Evolutionary conservation across 2,888 invertebrate species (phyloP), one percentile per base, ranked within the genome.

Genomic region (Girardia tigrina): DNA sequence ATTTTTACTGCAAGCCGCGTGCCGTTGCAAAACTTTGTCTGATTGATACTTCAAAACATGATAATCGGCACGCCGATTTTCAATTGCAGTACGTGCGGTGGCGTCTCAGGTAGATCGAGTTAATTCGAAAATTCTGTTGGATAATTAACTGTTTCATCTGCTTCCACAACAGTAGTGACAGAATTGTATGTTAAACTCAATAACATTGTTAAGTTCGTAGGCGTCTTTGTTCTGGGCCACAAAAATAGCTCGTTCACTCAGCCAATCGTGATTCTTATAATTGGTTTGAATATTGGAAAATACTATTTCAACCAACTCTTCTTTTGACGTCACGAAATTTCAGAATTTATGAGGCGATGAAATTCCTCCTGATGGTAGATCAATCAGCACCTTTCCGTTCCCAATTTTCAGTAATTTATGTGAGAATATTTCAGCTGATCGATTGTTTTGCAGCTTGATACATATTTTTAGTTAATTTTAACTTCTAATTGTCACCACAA

Each of bases 241-340:
- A 27, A 80, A 70, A 77, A 80, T 80, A 72, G 78, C 77, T 74
- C 78, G 27, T 42, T 78, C 77, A 71, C 73, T 28, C 29, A 80
- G 69, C 79, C 76, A 75, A 76, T 77, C 71, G 6, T 8, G 6
- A 27, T 72, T 29, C 20, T 8, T 20, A 26, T 72, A 26, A 26
- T 73, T 42, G 27, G 20, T n/a, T 72, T 20, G 20, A 23, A 72
- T 23, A 72, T 72, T 72, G 20, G 26, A 26, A 20, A 28, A 72
- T 8, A 72, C 26, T 23, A 29, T 70, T n/a, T n/a, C 70, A 6
- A 70, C 70, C n/a, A 70, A 23, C 20, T 12, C n/a, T 70, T 70
- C 70, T 70, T 70, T 70, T 70, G 26, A 26, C n/a, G 26, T 70
- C 70, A 70, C 72, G 12, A 23, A 23, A 70, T 70, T 70, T 12